A percentile compares a stretch with the other conserved stretches of the same genome.
phyloP scores from a whole-genome alignment of 2,797 vertebrate genomes.

The Sciaenops ocellatus region DNA sequence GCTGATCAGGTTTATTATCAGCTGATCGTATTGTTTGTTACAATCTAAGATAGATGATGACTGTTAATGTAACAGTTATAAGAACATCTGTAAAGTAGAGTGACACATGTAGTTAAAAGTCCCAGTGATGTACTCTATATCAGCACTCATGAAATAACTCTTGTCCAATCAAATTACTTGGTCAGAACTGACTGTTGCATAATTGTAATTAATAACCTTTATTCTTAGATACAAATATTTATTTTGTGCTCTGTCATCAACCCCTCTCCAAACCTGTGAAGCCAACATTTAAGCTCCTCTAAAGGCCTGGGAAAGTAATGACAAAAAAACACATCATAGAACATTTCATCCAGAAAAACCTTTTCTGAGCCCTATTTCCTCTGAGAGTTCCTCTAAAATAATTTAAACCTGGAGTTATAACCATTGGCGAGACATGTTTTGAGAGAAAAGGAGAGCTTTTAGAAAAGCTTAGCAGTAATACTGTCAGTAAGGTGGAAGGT shows the following conservation, averaged over 20 bases:
- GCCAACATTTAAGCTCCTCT: conserved; percentile 8
- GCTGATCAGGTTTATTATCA: no score
- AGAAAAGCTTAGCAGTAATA: conserved; percentile 2
- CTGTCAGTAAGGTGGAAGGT: no score
- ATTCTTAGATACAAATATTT: conserved; percentile 9
- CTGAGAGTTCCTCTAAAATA: conserved; percentile 27
- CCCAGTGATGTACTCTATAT: no score
- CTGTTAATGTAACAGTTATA: no score
- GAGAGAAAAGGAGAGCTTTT: conserved; percentile 7
- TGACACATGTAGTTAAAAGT: no score
- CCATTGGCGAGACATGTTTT: conserved; percentile 5
- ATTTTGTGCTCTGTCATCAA: neutral
- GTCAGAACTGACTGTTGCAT: no score
- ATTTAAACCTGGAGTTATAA: conserved; percentile 31
- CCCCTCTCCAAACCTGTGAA: neutral
- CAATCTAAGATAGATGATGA: no score
- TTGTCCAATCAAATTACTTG: no score
- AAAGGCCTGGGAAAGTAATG: neutral
- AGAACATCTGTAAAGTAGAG: no score
- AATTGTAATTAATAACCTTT: conserved; percentile 3
- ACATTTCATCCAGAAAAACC: conserved; percentile 36
- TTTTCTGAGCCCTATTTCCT: conserved; percentile 23
- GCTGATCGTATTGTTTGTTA: no score
- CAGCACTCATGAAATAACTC: no score
- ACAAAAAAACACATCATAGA: conserved; percentile 1